Evolutionary conservation across 1,140 invertebrate genomes (phyloP).

Genomic region (Zelostemma sp.): DNA sequence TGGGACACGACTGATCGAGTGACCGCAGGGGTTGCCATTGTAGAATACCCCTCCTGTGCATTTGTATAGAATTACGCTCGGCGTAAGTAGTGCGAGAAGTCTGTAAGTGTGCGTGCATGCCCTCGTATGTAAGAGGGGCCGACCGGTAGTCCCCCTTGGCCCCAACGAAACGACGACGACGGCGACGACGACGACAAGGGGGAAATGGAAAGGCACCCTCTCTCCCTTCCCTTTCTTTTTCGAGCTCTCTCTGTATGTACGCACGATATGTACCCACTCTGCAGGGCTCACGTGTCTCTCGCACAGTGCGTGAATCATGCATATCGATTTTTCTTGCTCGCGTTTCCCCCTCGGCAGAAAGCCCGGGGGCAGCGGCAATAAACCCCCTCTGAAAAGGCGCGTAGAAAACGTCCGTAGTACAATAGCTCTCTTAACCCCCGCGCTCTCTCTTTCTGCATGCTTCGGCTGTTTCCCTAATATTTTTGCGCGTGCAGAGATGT

Average conservation of each 20-base stretch:
- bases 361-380: slow-evolving; percentile 47
- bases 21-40: slow-evolving; percentile 69
- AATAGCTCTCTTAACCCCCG: slow-evolving; percentile 52
- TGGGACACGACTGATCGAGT: slow-evolving; percentile 70
- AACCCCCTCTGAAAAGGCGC: slow-evolving; percentile 54
- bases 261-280: slow-evolving; percentile 40
- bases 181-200: slow-evolving; percentile 41
- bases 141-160: slow-evolving; percentile 33
- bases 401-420: slow-evolving; percentile 41
- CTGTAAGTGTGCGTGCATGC: slow-evolving; percentile 36
- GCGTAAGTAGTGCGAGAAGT: slow-evolving; percentile 34
- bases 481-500: neutral
- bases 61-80: slow-evolving; percentile 64
- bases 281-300: slow-evolving; percentile 42
- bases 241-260: no score
- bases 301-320: slow-evolving; percentile 67
- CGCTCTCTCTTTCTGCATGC: slow-evolving; percentile 18
- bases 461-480: neutral
- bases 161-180: slow-evolving; percentile 27
- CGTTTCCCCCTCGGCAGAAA: slow-evolving; percentile 29
- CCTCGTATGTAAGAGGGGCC: slow-evolving; percentile 24
- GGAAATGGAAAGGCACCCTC: slow-evolving; percentile 40
- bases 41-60: slow-evolving; percentile 66
- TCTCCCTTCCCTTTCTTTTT: slow-evolving; percentile 34
- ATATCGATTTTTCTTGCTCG: slow-evolving; percentile 68